Base-by-base conservation (phyloP, 53 echinoderm and acorn worm genomes). In the Glandiceps talaboti region DNA sequence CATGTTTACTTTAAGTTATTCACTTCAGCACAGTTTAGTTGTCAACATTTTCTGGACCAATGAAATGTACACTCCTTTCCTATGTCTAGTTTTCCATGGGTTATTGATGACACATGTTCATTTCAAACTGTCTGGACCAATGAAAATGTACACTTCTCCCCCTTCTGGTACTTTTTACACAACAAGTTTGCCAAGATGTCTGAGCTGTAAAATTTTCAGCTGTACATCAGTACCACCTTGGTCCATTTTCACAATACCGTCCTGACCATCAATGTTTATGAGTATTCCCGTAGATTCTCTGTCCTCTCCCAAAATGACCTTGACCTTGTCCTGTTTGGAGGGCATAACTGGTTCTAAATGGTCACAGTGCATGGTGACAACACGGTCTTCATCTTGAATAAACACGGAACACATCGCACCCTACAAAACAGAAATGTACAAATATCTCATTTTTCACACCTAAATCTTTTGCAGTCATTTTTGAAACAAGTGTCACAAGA, bases 181-280 rank as follows among this genome's bases (percentile, higher is more conserved):
- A 6, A 45, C 64, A 45, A 94, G 85, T 45, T 99, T 99, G 1
- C 94, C 99, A 29, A 94, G 88, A 27, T 79, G 84, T 31, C 84
- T 79, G 0, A 99, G 90, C 28, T 86, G 84, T 14, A 94, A 84
- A 32, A 99, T 99, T 79, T 94, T 99, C 64, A 45, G 20, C 64
- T 45, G 64, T 77, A 99, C 87, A 86, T 99, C 91, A 0, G 91
- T 79, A 0, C 82, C 88, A 0, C 74, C 73, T 81, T 90, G 91
- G 81, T 94, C 99, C 99, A 94, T 91, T 79, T 99, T 99, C 27
- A 99, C 99, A 77, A 99, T 99, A 0, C 99, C 99, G 31, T 99
- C 99, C n/a, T 94, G 89, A 14, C 91, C 91, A 74, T 99, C 99
- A 31, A 99, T 99, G 90, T 90, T 99, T 79, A 99, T 99, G 1